A percentile compares a stretch with the other conserved stretches of the same genome.
These are phyloP conservation scores for Thalassarche chlororhynchos DNA, from an alignment of 2,113 vertebrate species.

Conservation along the genomic window DNA sequence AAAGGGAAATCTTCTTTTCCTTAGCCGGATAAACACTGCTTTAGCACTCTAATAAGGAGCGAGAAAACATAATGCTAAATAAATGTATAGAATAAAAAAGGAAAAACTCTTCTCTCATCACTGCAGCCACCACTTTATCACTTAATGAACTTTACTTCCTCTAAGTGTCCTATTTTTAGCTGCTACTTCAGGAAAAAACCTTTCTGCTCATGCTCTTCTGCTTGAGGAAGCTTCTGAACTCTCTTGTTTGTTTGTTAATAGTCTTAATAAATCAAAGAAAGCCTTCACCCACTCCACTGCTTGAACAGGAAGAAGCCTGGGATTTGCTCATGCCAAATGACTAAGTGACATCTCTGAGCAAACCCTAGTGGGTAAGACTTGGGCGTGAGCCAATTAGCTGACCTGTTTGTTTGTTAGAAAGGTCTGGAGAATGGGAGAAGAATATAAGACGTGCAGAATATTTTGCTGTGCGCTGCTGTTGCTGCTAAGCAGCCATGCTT, in stretches of 20 bases:
- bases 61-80: constrained; percentile 58
- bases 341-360: constrained; percentile 45
- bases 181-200: constrained; percentile 26
- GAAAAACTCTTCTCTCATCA: constrained; percentile 6
- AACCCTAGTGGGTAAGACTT: constrained; percentile 38
- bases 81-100: constrained; percentile 49
- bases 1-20: constrained; percentile 51
- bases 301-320: constrained; percentile 35
- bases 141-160: constrained; percentile 53
- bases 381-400: constrained; percentile 11
- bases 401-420: constrained; percentile 46
- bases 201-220: neutral
- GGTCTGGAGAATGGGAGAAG: neutral
- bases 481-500: neutral
- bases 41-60: constrained; percentile 51
- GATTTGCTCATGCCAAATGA: constrained; percentile 41
- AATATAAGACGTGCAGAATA: neutral
- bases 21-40: constrained; percentile 29
- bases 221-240: constrained; percentile 56
- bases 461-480: neutral
- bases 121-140: constrained; percentile 30
- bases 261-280: constrained; percentile 53
- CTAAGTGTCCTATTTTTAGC: constrained; percentile 51
- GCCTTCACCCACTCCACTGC: constrained; percentile 14
- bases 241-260: constrained; percentile 37